phyloP scores from a whole-genome alignment of 2,113 vertebrate genomes.

The Austrofundulus limnaeus region DNA sequence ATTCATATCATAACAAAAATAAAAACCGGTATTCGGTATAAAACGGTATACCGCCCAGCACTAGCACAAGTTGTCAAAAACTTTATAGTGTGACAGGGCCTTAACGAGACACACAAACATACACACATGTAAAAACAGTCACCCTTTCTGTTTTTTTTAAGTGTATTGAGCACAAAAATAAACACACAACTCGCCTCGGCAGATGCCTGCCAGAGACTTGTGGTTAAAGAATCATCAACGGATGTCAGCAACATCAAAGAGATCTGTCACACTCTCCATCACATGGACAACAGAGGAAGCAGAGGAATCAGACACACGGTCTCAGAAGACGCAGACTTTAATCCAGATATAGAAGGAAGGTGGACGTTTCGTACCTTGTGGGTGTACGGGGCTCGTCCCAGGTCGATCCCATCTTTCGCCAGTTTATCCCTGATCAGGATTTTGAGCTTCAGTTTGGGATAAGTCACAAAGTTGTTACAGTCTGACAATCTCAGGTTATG shows the following conservation, averaged over 20 bases:
- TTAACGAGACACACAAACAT: too few species aligned
- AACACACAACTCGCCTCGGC: constrained; percentile 1
- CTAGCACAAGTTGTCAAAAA: too few species aligned
- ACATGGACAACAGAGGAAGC: constrained; percentile 18
- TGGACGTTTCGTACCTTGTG: constrained; percentile 82
- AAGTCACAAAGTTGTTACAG: constrained; percentile 80
- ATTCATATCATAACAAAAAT: too few species aligned
- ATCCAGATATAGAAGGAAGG: not conserved
- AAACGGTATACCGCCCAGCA: too few species aligned
- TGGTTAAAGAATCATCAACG: constrained; percentile 10
- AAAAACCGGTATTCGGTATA: too few species aligned
- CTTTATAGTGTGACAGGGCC: too few species aligned
- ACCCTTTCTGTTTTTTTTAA: not conserved
- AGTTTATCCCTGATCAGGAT: constrained; percentile 96
- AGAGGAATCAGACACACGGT: constrained; percentile 30
- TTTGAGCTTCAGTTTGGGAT: constrained; percentile 91
- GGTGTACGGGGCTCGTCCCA: constrained; percentile 88
- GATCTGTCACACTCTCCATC: constrained; percentile 54
- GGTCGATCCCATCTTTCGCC: constrained; percentile 89
- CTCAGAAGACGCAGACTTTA: constrained; percentile 8
- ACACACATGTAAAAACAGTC: too few species aligned
- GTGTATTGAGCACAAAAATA: not conserved
- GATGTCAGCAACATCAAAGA: constrained; percentile 48
- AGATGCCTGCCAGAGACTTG: not conserved
- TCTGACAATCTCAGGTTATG: constrained; percentile 65